Evolutionary conservation across 2,888 invertebrate genomes (phyloP), one percentile per base, ranked within the genome.

Genomic region (Noctua pronuba): DNA sequence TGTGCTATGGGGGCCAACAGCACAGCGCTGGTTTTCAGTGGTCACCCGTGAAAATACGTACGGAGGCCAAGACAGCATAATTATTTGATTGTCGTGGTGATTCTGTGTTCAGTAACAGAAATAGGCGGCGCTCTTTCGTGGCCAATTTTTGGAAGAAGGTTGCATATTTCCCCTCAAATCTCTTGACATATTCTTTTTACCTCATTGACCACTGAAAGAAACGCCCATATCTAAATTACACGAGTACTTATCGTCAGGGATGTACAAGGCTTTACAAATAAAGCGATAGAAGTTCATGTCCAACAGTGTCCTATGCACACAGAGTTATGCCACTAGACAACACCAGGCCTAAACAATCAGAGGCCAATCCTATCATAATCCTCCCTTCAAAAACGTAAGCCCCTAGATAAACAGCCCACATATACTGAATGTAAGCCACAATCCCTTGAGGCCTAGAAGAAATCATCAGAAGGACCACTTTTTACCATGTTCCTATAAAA

Each of bases 311-410:
- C 65, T 70, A 21, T 2, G 60, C 44, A 76, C 67, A 80, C 65
- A 76, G 24, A 44, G 70, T 70, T 65, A 74, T 35, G 31, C 41
- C 44, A 65, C 58, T 71, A 38, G 35, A 46, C 49, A 72, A 68
- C 64, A 71, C 28, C 28, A n/a, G 44, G n/a, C 83, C 83, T 83
- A 83, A 83, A 80, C 83, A 84, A 83, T 84, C 83, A 83, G 35
- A 68, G 38, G 62, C 21, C 71, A 74, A 80, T 80, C 73, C 80
- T 68, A 68, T 84, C 84, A 84, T 80, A 83, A 84, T 80, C 83
- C 71, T 62, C 13, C 44, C 35, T 72, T 67, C 70, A 68, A 76
- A 76, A 76, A 76, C 68, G 46, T 38, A 78, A 69, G n/a, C 83
- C 65, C 75, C 55, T 69, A 71, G 73, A 72, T 58, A 80, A 83